These are phyloP conservation scores for Ceraclea dissimilis DNA, from an alignment of 2,888 invertebrate species.

Conservation along the genomic window DNA sequence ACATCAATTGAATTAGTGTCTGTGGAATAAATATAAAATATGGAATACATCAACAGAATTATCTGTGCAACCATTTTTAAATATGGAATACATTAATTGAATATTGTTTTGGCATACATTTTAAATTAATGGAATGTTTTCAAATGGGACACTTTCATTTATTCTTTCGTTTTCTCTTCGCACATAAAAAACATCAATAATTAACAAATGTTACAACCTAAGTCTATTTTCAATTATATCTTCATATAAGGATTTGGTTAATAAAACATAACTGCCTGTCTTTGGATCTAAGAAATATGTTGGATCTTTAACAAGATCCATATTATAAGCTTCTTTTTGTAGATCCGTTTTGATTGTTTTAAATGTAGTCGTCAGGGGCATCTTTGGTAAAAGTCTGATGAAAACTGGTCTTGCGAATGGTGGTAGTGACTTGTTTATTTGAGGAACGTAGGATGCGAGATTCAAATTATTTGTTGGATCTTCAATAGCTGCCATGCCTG, in stretches of 20 bases:
- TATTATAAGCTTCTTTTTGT: constrained; percentile 71
- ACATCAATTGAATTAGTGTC: too few relatives aligned
- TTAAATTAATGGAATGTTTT: too few relatives aligned
- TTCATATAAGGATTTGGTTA: constrained; percentile 43
- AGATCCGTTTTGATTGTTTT: constrained; percentile 89
- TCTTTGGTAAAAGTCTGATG: constrained; percentile 63
- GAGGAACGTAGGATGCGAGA: constrained; percentile 38
- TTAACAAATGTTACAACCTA: constrained; percentile 37
- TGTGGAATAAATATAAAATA: too few relatives aligned
- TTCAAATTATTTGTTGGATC: constrained; percentile 62
- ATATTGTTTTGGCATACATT: too few relatives aligned
- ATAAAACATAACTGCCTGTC: constrained; percentile 39
- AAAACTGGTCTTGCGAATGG: constrained; percentile 83
- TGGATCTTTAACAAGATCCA: constrained; percentile 55
- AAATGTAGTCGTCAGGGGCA: constrained; percentile 81
- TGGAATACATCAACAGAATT: too few relatives aligned
- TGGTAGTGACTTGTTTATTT: constrained; percentile 61
- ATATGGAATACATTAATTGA: too few relatives aligned
- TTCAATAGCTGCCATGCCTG: constrained; percentile 90
- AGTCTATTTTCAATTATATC: constrained; percentile 43
- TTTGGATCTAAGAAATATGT: constrained; percentile 57
- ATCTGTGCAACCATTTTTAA: too few relatives aligned
- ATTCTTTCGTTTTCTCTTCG: too few relatives aligned
- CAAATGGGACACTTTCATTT: too few relatives aligned
- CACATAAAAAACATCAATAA: background rate